Evolutionary conservation across 2,888 invertebrate genomes (phyloP).

Genomic region (Escarpia spicata): DNA sequence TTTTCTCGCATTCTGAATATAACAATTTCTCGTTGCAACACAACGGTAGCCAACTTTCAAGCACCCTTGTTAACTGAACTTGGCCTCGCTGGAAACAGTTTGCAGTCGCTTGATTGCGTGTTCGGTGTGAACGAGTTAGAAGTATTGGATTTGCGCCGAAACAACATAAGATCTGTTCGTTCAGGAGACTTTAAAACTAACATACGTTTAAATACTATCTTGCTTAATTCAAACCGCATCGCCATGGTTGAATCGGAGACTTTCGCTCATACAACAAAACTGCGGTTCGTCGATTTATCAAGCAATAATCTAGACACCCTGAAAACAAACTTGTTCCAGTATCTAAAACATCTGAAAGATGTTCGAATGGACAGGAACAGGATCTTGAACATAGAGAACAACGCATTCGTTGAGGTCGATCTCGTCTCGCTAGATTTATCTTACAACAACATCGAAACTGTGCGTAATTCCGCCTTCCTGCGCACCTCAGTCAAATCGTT

Average conservation of each 20-base stretch:
- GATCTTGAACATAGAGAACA: background rate
- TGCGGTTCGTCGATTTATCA: background rate
- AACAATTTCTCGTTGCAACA: background rate
- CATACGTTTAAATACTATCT: background rate
- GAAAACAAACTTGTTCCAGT: background rate
- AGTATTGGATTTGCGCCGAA: background rate
- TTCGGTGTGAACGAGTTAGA: background rate
- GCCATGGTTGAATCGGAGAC: background rate
- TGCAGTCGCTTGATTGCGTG: background rate
- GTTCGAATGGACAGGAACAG: background rate
- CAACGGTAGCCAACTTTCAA: background rate
- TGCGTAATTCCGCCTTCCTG: background rate
- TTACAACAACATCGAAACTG: background rate
- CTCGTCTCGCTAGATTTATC: background rate
- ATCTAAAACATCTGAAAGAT: background rate
- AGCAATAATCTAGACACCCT: background rate
- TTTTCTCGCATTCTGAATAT: background rate
- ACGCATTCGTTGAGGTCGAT: background rate
- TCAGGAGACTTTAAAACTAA: background rate
- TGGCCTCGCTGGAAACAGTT: background rate
- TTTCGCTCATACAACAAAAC: background rate
- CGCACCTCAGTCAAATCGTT: background rate
- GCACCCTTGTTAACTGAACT: background rate
- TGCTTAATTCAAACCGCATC: background rate
- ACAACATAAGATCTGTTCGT: background rate